Base-by-base conservation (phyloP, 2,113 vertebrate genomes). In the Rhegmatorhina hoffmannsi region DNA sequence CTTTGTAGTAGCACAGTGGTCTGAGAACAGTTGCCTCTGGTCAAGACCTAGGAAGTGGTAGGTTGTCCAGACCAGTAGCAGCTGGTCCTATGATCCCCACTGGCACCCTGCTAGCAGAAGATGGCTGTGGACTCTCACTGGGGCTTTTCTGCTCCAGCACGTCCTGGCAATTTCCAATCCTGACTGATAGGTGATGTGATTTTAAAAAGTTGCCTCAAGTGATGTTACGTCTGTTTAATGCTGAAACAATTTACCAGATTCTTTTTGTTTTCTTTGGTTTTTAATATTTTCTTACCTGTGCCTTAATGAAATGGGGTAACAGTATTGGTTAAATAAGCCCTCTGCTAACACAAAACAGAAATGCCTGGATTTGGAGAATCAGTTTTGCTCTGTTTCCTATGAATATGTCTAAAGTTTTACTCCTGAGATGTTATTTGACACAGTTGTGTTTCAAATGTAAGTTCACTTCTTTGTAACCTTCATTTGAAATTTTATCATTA, bases 161-260 rank as follows among this genome's bases (percentile, higher is more conserved):
- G 17, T 64, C 58, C 47, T 59, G 34, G 17, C 9, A 33, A 10
- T 73, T 89, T 92, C 62, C 29, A 52, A 56, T 60, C n/a, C 33
- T 1, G 5, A 9, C 25, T 73, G 24, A 24, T 44, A 49, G 40
- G 4, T 66, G 31, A 10, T 74, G 50, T 28, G n/a, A 56, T 77
- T 85, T 76, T 21, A 44, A 25, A 25, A 18, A 43, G 7, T 74
- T 59, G 16, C 17, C 73, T 66, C 24, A 87, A 80, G 31, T 36
- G 50, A 53, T 4, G 6, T 0, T 3, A 11, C 0, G 0, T 60
- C 31, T 73, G 3, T 59, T 82, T 68, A 72, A 59, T 12, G 20
- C 17, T 60, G 36, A 76, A 91, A 24, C 11, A 59, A 19, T 43
- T 38, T 50, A 49, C 26, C 26, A 55, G 13, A 50, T 43, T 55